Conservation (phyloP, 2,113 vertebrate species). For the Tetrao urogallus region DNA sequence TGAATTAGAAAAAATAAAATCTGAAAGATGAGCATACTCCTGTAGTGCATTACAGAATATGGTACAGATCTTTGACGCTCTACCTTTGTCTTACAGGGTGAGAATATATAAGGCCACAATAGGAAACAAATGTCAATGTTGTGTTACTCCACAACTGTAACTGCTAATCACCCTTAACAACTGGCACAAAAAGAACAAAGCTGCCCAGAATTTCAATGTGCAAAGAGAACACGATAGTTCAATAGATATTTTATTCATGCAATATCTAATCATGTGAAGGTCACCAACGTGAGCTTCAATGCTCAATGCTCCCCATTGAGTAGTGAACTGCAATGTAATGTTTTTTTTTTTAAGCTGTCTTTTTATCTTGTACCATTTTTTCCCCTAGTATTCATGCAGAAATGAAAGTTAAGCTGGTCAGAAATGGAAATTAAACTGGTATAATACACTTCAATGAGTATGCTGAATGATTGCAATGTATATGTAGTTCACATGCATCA, state of each 20-base stretch:
- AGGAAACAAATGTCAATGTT: rapidly evolving
- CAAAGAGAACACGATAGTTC: background rate
- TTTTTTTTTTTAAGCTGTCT: background rate
- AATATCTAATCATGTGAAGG: background rate
- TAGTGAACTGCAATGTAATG: background rate
- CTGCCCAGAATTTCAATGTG: background rate
- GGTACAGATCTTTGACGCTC: background rate
- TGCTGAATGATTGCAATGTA: background rate
- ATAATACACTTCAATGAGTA: background rate
- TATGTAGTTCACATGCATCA: background rate
- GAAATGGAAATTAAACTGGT: background rate
- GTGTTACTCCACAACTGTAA: background rate
- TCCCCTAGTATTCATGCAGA: background rate
- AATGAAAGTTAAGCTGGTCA: background rate
- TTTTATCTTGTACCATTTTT: background rate
- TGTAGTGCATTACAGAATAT: background rate
- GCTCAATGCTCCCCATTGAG: rapidly evolving
- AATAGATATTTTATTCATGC: background rate
- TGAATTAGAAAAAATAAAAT: background rate
- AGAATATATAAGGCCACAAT: background rate
- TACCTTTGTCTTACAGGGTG: too few species aligned
- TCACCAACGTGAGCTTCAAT: background rate
- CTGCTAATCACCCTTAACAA: background rate
- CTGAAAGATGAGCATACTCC: background rate
- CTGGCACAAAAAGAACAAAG: background rate